A percentile compares a stretch with the other conserved stretches of the same genome.
Conservation (phyloP, 2,797 vertebrate species). For the Aeoliscus strigatus region DNA sequence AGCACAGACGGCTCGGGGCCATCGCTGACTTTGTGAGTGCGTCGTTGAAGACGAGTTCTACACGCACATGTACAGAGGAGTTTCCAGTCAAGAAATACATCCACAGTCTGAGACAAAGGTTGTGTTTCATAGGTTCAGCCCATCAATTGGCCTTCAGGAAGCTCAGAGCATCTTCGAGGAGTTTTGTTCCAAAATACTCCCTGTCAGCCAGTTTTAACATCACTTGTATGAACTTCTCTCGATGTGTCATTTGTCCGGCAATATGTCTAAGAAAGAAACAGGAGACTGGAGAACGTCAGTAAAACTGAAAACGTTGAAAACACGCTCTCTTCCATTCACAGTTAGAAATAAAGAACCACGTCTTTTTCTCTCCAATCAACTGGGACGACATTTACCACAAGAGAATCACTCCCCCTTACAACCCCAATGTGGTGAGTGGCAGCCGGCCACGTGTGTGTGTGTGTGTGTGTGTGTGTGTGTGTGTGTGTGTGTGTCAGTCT, state of each 20-base stretch:
- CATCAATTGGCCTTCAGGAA: no score
- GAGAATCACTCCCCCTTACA: constrained; percentile 92
- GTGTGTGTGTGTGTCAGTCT: no score
- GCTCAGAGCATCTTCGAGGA: no score
- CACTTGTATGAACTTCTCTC: no score
- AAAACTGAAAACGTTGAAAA: background rate
- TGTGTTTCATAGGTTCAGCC: constrained; percentile 1
- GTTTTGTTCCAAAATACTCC: no score
- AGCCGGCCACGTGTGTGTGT: no score
- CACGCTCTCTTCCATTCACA: constrained; percentile 57
- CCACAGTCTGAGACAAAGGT: constrained; percentile 3
- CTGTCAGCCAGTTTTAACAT: no score
- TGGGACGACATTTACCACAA: constrained; percentile 98
- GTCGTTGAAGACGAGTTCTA: background rate
- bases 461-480: no score
- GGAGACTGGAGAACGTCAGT: background rate
- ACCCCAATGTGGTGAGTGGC: constrained; percentile 92
- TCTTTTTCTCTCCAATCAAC: constrained; percentile 93
- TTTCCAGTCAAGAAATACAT: no score
- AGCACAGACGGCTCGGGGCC: constrained; percentile 85
- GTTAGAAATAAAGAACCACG: constrained; percentile 94
- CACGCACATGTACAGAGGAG: background rate
- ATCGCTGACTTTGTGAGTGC: constrained; percentile 91
- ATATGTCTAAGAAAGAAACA: no score
- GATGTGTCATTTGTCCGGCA: no score